Percentiles rank a stretch among this genome's conserved stretches.
Evolutionary conservation across 2,797 vertebrate species (phyloP).

Genomic region (Arctocebus calabarensis): DNA sequence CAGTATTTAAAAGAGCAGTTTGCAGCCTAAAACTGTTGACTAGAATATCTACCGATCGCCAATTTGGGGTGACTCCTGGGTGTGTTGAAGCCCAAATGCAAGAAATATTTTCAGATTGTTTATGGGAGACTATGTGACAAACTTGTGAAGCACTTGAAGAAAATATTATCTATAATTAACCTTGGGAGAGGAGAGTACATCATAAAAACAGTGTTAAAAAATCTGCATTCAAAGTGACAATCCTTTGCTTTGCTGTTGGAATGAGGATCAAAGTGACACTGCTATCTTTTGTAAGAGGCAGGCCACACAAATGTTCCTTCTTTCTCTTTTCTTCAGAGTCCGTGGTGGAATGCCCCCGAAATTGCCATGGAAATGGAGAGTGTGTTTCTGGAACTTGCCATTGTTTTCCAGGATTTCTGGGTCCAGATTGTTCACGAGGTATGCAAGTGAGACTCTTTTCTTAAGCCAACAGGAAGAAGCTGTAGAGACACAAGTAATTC

Average conservation of each 20-base stretch:
- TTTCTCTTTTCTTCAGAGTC: conserved; percentile 91
- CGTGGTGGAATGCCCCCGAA: conserved; percentile 97
- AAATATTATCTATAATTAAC: neutral
- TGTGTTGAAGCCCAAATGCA: neutral
- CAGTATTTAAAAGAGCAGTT: conserved; percentile 33
- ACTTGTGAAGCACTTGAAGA: neutral
- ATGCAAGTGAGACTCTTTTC: conserved; percentile 79
- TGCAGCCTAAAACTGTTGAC: neutral
- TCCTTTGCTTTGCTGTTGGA: conserved; percentile 34
- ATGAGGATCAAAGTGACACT: conserved; percentile 8
- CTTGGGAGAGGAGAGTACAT: neutral
- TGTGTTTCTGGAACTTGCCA: conserved; percentile 98
- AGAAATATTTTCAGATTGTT: conserved; percentile 37
- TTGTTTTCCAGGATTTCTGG: conserved; percentile 98
- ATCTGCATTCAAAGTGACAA: neutral
- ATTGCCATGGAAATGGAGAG: conserved; percentile 99
- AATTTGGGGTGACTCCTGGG: neutral
- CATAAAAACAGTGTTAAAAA: neutral
- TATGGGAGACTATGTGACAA: neutral
- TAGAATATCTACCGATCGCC: neutral
- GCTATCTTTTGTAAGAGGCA: neutral
- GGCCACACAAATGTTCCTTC: conserved; percentile 70
- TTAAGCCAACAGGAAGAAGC: conserved; percentile 65
- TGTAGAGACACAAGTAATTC: conserved; percentile 53
- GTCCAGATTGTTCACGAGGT: conserved; percentile 98